Conservation (phyloP, 1,140 invertebrate genomes). For the Penaeus japonicus region DNA sequence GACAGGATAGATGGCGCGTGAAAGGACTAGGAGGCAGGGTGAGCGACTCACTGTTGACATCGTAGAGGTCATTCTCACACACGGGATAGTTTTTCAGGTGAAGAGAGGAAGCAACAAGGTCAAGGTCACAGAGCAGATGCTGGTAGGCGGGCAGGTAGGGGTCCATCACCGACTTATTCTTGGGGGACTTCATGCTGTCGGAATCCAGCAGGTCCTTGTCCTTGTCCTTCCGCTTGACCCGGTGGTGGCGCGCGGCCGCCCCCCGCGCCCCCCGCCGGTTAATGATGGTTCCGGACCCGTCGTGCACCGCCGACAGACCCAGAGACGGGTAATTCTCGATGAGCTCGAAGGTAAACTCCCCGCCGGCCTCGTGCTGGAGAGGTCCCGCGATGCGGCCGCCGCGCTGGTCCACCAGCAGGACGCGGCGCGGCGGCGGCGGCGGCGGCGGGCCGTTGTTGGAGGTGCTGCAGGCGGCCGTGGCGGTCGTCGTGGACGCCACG, state of each 20-base stretch:
- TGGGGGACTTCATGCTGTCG: slow-evolving; percentile 24
- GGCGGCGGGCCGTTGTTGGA: slow-evolving; percentile 20
- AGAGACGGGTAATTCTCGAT: slow-evolving; percentile 58
- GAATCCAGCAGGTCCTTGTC: slow-evolving; percentile 38
- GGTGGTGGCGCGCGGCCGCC: slow-evolving; percentile 13
- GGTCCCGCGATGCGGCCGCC: slow-evolving; percentile 53
- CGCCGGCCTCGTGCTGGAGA: slow-evolving; percentile 49
- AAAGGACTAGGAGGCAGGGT: no score
- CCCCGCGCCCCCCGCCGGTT: slow-evolving; percentile 51
- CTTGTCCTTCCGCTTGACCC: slow-evolving; percentile 9
- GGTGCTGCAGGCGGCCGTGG: slow-evolving; percentile 48
- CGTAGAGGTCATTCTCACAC: slow-evolving; percentile 57
- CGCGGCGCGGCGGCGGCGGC: slow-evolving; percentile 44
- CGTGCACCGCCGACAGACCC: slow-evolving; percentile 55
- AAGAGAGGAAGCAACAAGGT: slow-evolving; percentile 56
- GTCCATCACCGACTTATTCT: slow-evolving; percentile 48
- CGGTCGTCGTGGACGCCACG: slow-evolving; percentile 56
- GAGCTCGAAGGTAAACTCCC: slow-evolving; percentile 58
- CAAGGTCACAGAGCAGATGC: slow-evolving; percentile 55
- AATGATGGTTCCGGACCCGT: slow-evolving; percentile 58
- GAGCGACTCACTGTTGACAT: slow-evolving; percentile 53
- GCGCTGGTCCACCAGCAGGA: slow-evolving; percentile 52
- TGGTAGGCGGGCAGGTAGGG: slow-evolving; percentile 56
- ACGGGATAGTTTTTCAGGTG: slow-evolving; percentile 58
- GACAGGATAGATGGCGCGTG: no score